A percentile compares a stretch with the other conserved stretches of the same genome.
These are phyloP conservation scores for Haemorhous mexicanus DNA, from an alignment of 2,113 vertebrate species.

Conservation along the genomic window DNA sequence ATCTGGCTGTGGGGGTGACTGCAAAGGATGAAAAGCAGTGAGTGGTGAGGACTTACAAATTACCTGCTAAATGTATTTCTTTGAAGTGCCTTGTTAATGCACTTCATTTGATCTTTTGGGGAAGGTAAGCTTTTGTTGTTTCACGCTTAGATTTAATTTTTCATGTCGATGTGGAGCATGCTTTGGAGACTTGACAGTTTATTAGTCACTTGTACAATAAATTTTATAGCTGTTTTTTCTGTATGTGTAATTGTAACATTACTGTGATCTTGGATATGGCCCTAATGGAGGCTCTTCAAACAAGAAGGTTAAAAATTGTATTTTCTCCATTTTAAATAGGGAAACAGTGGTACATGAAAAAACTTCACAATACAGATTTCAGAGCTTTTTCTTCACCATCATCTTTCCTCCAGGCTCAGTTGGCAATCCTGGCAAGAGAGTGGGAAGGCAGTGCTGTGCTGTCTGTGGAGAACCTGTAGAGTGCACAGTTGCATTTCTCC, in stretches of 20 bases:
- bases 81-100: not conserved
- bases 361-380: not conserved
- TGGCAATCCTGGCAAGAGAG: not conserved
- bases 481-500: not conserved
- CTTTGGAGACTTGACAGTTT: not conserved
- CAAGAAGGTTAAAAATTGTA: not conserved
- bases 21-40: not conserved
- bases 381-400: not conserved
- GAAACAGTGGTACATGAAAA: not conserved
- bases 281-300: not conserved
- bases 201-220: not conserved
- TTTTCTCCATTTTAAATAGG: not conserved
- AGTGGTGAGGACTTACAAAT: not conserved
- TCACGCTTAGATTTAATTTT: not conserved
- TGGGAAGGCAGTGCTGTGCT: not conserved
- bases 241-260: not conserved
- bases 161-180: not conserved
- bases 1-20: not conserved
- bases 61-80: not conserved
- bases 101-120: not conserved
- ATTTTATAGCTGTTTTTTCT: not conserved
- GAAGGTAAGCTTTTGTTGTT: not conserved
- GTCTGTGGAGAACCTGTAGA: not conserved
- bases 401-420: not conserved
- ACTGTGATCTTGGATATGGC: not conserved